A percentile compares a stretch with the other conserved stretches of the same genome.
Evolutionary conservation across 2,113 vertebrate species (phyloP).

Genomic region (Pterophyllum scalare): DNA sequence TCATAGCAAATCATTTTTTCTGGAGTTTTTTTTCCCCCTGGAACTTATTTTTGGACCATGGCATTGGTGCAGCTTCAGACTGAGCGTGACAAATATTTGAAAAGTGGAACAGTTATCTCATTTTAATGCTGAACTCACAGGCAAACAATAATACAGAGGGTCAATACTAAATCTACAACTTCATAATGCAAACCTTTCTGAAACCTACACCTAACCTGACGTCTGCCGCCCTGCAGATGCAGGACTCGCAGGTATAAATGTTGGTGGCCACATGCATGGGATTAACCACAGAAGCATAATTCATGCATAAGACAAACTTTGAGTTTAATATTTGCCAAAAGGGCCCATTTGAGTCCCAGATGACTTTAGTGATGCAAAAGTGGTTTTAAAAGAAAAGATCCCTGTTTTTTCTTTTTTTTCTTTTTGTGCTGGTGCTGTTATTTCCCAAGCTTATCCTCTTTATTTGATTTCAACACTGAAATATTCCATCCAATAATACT

Average conservation of each 20-base stretch:
- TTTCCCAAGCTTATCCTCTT: not conserved
- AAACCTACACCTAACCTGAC: not conserved
- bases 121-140: too few relatives aligned
- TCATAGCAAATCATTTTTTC: too few relatives aligned
- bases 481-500: conserved; percentile 5
- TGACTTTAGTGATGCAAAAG: not conserved
- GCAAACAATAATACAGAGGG: too few relatives aligned
- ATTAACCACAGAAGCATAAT: not conserved
- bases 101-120: too few relatives aligned
- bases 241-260: not conserved
- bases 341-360: not conserved
- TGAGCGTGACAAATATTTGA: too few relatives aligned
- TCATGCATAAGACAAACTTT: not conserved
- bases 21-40: too few relatives aligned
- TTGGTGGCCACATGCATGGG: not conserved
- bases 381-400: not conserved
- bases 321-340: conserved; percentile 3
- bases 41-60: too few relatives aligned
- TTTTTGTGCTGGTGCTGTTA: not conserved
- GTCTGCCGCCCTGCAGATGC: not conserved
- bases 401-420: fast-evolving
- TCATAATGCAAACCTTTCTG: not conserved
- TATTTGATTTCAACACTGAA: conserved; percentile 7
- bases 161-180: not conserved
- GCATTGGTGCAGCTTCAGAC: too few relatives aligned